These are phyloP conservation scores for Mystacornis crossleyi DNA, from an alignment of 2,113 vertebrate genomes.

Conservation along the genomic window DNA sequence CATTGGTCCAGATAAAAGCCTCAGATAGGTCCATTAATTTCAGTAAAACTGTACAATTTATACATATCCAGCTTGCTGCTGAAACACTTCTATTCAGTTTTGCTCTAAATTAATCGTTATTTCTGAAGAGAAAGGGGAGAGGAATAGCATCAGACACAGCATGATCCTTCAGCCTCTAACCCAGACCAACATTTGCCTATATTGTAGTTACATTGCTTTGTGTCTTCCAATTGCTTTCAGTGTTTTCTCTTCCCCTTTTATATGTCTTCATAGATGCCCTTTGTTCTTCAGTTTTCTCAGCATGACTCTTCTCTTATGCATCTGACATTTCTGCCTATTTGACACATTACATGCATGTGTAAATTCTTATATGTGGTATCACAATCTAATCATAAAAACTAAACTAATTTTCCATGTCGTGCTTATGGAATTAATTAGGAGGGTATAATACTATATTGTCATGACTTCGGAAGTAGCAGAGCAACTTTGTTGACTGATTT, in stretches of 20 bases:
- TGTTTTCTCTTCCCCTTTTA: background rate
- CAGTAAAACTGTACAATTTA: background rate
- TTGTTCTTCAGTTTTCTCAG: background rate
- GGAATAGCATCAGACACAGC: background rate
- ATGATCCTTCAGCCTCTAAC: background rate
- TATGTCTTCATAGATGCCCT: background rate
- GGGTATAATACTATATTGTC: background rate
- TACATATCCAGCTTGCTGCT: background rate
- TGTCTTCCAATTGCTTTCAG: background rate
- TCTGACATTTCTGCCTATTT: background rate
- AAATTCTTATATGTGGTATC: background rate
- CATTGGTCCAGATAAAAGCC: background rate
- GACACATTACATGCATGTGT: background rate
- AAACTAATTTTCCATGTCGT: background rate
- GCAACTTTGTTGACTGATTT: background rate
- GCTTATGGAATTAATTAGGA: background rate
- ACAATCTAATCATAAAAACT: background rate
- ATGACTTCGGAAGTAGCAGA: background rate
- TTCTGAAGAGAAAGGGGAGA: background rate
- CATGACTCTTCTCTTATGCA: background rate
- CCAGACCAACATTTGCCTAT: background rate
- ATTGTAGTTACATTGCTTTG: background rate
- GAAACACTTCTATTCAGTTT: background rate
- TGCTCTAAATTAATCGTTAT: background rate
- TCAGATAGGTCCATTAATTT: background rate